Evolutionary conservation across 2,888 invertebrate species (phyloP).

Genomic region (Ceriagrion tenellum): DNA sequence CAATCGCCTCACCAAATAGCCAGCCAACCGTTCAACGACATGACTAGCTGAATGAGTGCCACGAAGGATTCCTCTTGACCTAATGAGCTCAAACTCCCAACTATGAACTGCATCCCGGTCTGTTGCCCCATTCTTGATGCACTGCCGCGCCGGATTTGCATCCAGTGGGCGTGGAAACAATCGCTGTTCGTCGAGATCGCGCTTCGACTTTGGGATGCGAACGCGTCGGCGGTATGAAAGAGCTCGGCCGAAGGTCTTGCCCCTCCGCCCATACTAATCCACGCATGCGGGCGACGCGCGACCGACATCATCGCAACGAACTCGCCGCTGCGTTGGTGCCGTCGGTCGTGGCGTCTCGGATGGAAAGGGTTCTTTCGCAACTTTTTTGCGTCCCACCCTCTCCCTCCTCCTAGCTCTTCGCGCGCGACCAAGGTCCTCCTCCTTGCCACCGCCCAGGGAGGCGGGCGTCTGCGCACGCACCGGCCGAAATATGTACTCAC

Average conservation of each 20-base stretch:
- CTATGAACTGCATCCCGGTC: background rate
- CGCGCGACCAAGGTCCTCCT: slow-evolving; percentile 47
- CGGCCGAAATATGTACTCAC: background rate
- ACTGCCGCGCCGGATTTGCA: background rate
- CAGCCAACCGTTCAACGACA: too few relatives aligned
- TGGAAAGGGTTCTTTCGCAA: slow-evolving; percentile 50
- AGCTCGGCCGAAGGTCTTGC: slow-evolving; percentile 40
- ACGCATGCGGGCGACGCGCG: background rate
- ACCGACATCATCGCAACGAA: background rate
- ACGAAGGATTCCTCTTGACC: too few relatives aligned
- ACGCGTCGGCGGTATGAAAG: slow-evolving; percentile 50
- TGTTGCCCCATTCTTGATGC: background rate
- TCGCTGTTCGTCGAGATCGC: background rate
- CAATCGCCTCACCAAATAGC: too few relatives aligned
- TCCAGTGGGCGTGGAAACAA: background rate
- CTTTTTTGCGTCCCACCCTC: background rate
- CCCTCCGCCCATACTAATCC: slow-evolving; percentile 36
- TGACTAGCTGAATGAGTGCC: too few relatives aligned
- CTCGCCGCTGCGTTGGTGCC: background rate
- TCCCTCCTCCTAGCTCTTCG: background rate
- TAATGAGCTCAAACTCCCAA: background rate
- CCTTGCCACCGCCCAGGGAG: slow-evolving; percentile 8
- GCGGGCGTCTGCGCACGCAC: background rate
- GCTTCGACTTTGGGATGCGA: slow-evolving; percentile 10
- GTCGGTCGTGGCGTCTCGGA: background rate